Evolutionary conservation across 35 echinoderm and acorn worm species (phyloP), one percentile per base, ranked within the genome.

Genomic region (Strongylocentrotus purpuratus): DNA sequence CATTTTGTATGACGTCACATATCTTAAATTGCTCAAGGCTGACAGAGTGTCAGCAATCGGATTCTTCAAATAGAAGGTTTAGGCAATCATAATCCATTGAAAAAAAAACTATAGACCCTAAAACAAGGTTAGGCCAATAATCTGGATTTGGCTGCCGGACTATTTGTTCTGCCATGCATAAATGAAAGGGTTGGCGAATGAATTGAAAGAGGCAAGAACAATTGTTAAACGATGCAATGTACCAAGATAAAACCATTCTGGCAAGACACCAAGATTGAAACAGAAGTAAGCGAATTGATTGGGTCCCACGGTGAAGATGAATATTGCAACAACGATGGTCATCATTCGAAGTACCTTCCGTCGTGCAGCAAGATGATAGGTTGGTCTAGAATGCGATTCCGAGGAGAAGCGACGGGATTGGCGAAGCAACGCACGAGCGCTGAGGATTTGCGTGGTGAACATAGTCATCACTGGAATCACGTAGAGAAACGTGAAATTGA

Each of bases 101-200:
- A n/a, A n/a, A n/a, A n/a, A n/a, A n/a, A n/a, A n/a, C n/a, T n/a
- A n/a, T n/a, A n/a, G n/a, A n/a, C n/a, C n/a, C n/a, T n/a, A n/a
- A n/a, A n/a, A n/a, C n/a, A n/a, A n/a, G n/a, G n/a, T n/a, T n/a
- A n/a, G n/a, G n/a, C n/a, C n/a, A n/a, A n/a, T n/a, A n/a, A n/a
- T n/a, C n/a, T n/a, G n/a, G n/a, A n/a, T n/a, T n/a, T n/a, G n/a
- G n/a, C n/a, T n/a, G n/a, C n/a, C n/a, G n/a, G n/a, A n/a, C n/a
- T n/a, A n/a, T n/a, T 78, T 78, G 28, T 78, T 78, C 28, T 78
- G 65, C 22, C 65, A 78, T n/a, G 87, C 87, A 31, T 89, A 89
- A 13, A 89, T 46, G 7, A 89, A 41, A 46, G 87, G 87, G 45
- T 89, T 45, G 87, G 25, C 32, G 45, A 31, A 89, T 6, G 87